Conservation (phyloP, 1,140 invertebrate species). For the Drosophila repletoides region DNA sequence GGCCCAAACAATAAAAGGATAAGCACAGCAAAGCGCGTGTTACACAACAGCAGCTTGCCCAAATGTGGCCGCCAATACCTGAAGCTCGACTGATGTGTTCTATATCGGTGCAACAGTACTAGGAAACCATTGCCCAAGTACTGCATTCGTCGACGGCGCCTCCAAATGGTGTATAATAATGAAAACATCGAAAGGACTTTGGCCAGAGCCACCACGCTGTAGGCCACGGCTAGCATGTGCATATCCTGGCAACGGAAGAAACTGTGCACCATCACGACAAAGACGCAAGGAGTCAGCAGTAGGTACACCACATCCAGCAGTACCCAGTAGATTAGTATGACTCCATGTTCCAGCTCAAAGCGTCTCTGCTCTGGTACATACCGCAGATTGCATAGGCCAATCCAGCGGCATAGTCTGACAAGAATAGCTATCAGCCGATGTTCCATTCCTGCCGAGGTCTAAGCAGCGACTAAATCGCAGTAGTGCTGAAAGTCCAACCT, state of each 20-base stretch:
- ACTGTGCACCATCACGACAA: constrained; percentile 20
- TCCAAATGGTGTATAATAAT: constrained; percentile 34
- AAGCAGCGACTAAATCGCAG: background rate
- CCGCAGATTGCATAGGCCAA: constrained; percentile 45
- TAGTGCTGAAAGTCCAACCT: background rate
- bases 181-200: constrained; percentile 2
- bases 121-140: constrained; percentile 34
- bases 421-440: background rate
- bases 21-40: constrained; percentile 31
- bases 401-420: constrained; percentile 15
- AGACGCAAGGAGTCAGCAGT: constrained; percentile 27
- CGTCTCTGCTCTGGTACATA: constrained; percentile 10
- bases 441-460: background rate
- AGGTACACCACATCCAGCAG: constrained; percentile 42
- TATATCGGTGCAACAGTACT: constrained; percentile 5
- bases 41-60: constrained; percentile 23
- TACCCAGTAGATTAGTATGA: constrained; percentile 37
- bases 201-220: constrained; percentile 32
- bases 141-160: constrained; percentile 2
- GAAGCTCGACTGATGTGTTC: background rate
- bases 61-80: background rate
- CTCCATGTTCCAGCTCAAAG: constrained; percentile 1
- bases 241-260: constrained; percentile 23
- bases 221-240: constrained; percentile 41
- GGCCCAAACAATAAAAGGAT: constrained; percentile 16